Evolutionary conservation across 2,113 vertebrate species (phyloP), one percentile per base, ranked within the genome.

Genomic region (Leucoraja erinaceus): DNA sequence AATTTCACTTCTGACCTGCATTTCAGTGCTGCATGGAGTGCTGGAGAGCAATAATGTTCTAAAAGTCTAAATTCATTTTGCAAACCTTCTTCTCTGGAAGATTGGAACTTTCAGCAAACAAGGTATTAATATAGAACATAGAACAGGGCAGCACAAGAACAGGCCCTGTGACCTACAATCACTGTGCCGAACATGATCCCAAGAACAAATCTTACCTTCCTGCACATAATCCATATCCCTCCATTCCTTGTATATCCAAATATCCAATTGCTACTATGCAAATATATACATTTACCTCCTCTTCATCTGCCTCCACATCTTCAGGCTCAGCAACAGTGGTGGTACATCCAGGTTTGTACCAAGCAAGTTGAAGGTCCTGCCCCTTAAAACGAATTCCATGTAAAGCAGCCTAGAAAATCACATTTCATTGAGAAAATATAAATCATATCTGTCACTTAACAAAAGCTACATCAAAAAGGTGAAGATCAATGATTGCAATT

Each of bases 321-420:
- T 99, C 98, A 75, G 96, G 94, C 94, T 99, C 98, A 61, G 94
- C 94, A 77, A 96, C 56, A 94, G 95, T 97, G 93, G 97, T 96
- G 86, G 95, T 96, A 84, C 94, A 93, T 91, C 95, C 94, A 90
- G 98, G 98, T 93, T 99, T 99, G 94, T 98, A 98, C 99, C 99
- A 99, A 4, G 98, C 97, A 95, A 99, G 95, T 93, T 97, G 98
- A 86, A 99, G 94, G 86, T 96, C 96, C 93, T 98, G 97, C 94
- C 96, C 98, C 96, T 99, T 99, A 93, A 99, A 97, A 94, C 96
- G 97, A 94, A 96, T 95, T 93, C 98, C 98, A 81, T 98, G 98
- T 94, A 98, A 93, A 70, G 98, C 99, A 93, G 98, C 98, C 99
- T 97, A 94, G 38, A 94, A 96, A 94, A 31, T 3, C 68, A 91